Percentiles rank a stretch among this genome's conserved stretches.
Evolutionary conservation across 2,113 vertebrate species (phyloP).

Genomic region (Actenoides lindsayi): DNA sequence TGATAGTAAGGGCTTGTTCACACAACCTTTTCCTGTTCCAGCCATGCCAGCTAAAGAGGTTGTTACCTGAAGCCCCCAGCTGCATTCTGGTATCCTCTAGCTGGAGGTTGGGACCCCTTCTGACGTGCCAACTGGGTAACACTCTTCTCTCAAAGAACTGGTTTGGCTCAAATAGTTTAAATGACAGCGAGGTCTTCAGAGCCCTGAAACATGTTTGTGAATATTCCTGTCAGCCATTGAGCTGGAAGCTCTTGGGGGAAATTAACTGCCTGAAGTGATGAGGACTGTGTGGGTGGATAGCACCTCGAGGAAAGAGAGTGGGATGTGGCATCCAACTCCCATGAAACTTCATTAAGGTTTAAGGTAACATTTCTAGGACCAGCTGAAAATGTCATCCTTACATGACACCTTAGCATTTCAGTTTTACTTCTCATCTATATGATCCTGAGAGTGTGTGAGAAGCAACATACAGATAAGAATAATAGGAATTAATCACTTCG

Average conservation of each 20-base stretch:
- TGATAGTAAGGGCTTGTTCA: background rate
- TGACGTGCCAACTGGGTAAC: background rate
- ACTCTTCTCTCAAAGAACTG: background rate
- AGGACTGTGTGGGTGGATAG: background rate
- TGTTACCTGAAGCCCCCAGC: background rate
- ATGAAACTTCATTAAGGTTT: background rate
- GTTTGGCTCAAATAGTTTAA: background rate
- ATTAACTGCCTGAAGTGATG: background rate
- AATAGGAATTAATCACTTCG: background rate
- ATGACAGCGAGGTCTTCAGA: background rate
- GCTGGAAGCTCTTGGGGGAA: background rate
- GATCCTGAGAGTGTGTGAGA: background rate
- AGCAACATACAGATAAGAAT: background rate
- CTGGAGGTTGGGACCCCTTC: background rate
- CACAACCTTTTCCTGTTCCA: background rate
- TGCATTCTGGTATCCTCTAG: background rate
- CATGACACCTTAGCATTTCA: accelerated
- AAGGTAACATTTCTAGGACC: background rate
- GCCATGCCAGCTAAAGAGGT: background rate
- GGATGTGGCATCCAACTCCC: background rate
- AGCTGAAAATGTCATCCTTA: background rate
- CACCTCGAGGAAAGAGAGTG: background rate
- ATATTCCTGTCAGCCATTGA: background rate
- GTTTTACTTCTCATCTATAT: background rate
- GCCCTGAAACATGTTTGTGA: background rate